Evolutionary conservation across 2,888 invertebrate species (phyloP).

Genomic region (Aelia acuminata): DNA sequence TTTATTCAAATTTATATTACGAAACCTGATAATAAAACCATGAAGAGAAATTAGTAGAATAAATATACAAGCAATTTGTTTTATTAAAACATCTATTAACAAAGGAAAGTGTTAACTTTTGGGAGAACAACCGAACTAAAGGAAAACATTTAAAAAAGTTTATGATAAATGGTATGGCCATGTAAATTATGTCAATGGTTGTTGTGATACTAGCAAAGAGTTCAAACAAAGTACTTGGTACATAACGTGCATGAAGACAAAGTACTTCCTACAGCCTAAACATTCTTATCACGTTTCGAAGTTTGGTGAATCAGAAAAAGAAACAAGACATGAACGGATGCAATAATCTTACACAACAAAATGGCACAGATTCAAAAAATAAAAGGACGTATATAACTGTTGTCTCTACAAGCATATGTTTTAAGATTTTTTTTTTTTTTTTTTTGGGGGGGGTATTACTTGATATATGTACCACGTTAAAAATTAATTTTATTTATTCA

Average conservation of each 20-base stretch:
- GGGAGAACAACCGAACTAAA: too few species aligned
- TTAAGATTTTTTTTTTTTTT: too few species aligned
- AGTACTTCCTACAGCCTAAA: not conserved
- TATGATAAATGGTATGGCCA: not conserved
- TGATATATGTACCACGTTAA: too few species aligned
- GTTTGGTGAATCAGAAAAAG: slow-evolving; percentile 14
- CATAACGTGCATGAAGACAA: not conserved
- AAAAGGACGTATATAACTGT: not conserved
- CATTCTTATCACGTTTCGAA: not conserved
- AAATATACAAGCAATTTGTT: not conserved
- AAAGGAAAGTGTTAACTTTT: too few species aligned
- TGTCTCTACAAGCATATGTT: too few species aligned
- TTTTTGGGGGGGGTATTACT: too few species aligned
- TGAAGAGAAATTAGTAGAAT: not conserved
- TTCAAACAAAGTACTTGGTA: slow-evolving; percentile 1
- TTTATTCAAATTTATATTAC: not conserved
- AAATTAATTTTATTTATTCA: too few species aligned
- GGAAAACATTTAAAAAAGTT: too few species aligned
- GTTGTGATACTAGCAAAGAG: not conserved
- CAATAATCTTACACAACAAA: not conserved
- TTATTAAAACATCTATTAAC: too few species aligned
- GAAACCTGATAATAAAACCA: not conserved
- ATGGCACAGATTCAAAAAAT: not conserved
- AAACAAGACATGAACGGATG: not conserved
- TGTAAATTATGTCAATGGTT: not conserved